phyloP scores from a whole-genome alignment of 2,888 invertebrate species.

The Timema cristinae region DNA sequence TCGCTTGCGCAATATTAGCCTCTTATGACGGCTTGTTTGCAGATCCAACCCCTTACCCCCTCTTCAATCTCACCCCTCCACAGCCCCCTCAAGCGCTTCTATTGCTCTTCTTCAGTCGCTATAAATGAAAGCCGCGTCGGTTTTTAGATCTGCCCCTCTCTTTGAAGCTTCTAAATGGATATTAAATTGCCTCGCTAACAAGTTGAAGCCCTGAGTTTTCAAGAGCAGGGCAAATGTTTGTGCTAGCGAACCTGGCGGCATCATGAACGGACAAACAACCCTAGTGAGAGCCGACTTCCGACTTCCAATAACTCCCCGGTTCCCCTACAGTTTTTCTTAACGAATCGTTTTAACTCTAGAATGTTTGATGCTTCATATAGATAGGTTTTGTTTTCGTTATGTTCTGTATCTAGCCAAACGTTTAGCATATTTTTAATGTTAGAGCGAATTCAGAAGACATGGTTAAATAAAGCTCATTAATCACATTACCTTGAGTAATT shows the following conservation, averaged over 20 bases:
- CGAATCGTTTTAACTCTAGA: no score
- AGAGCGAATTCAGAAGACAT: no score
- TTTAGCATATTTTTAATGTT: no score
- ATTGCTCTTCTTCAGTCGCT: neutral
- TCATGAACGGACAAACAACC: conserved; percentile 1
- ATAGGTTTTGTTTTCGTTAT: no score
- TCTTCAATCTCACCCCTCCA: neutral
- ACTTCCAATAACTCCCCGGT: no score
- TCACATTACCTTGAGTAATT: no score
- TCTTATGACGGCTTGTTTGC: neutral
- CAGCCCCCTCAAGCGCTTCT: neutral
- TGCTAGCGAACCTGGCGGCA: conserved; percentile 33
- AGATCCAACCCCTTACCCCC: conserved; percentile 1
- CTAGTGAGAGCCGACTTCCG: neutral
- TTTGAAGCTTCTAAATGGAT: conserved; percentile 28
- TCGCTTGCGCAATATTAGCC: conserved; percentile 2
- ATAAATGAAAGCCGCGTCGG: neutral
- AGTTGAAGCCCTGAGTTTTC: conserved; percentile 29
- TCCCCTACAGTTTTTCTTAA: no score
- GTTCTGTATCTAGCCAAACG: no score
- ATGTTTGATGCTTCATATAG: no score
- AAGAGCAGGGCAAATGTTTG: conserved; percentile 45
- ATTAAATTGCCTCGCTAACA: conserved; percentile 30
- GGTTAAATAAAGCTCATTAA: no score
- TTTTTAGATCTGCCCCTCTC: neutral